Evolutionary conservation across 2,113 vertebrate species (phyloP).

Genomic region (Lasiurus cinereus): DNA sequence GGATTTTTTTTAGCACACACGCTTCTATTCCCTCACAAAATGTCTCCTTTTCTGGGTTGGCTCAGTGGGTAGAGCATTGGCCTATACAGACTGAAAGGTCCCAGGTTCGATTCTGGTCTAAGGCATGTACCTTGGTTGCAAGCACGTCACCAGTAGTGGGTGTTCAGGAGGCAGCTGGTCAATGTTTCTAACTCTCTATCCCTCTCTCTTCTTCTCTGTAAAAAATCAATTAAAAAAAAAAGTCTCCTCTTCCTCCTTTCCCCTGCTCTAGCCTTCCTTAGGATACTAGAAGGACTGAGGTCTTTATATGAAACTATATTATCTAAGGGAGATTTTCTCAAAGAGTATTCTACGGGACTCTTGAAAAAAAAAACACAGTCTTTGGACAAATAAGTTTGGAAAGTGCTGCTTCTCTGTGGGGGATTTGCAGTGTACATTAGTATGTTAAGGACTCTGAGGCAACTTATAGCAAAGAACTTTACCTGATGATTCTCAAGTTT

Average conservation of each 20-base stretch:
- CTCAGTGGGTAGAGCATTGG: too few species aligned
- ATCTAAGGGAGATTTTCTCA: conserved; percentile 24
- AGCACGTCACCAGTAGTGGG: too few species aligned
- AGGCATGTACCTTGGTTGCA: too few species aligned
- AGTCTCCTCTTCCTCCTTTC: background rate
- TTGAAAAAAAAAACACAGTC: background rate
- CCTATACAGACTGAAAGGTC: too few species aligned
- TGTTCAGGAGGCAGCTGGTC: too few species aligned
- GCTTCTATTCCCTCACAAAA: background rate
- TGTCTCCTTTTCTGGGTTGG: too few species aligned
- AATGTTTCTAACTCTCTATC: too few species aligned
- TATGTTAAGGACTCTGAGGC: background rate
- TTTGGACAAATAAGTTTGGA: background rate
- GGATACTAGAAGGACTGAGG: conserved; percentile 1
- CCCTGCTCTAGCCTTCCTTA: background rate
- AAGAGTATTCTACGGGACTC: conserved; percentile 12
- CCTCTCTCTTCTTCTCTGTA: too few species aligned
- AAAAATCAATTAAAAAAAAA: background rate
- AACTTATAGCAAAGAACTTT: background rate
- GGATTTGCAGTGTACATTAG: background rate
- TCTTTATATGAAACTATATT: background rate
- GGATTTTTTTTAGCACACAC: conserved; percentile 40
- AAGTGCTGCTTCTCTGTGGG: background rate
- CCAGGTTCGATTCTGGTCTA: too few species aligned
- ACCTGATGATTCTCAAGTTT: conserved; percentile 1